Evolutionary conservation across 2,113 vertebrate species (phyloP).

Genomic region (Theristicus caerulescens): DNA sequence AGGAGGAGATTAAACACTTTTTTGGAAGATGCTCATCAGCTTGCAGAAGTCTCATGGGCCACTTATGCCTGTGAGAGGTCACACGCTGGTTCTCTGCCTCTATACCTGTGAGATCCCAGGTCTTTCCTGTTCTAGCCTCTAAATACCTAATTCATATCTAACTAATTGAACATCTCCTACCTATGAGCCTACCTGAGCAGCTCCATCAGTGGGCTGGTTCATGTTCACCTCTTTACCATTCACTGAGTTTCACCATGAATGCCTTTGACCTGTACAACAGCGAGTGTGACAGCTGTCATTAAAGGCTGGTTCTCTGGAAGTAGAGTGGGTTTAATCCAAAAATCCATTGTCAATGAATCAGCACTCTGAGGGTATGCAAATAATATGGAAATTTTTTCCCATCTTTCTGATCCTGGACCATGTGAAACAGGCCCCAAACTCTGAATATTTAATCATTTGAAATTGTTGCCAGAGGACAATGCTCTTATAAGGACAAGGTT

Average conservation of each 20-base stretch:
- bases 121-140: not conserved
- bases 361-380: not conserved
- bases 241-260: not conserved
- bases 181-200: not conserved
- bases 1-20: not conserved
- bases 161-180: not conserved
- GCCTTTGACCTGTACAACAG: not conserved
- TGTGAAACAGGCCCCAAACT: not conserved
- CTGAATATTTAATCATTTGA: not conserved
- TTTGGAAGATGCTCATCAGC: not conserved
- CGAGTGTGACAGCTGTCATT: not conserved
- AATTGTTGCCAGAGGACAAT: not conserved
- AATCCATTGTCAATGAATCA: not conserved
- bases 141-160: not conserved
- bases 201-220: not conserved
- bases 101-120: not conserved
- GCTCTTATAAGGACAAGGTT: not conserved
- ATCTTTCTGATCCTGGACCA: not conserved
- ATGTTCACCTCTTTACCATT: rapidly evolving
- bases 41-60: not conserved
- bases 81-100: not conserved
- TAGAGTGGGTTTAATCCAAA: not conserved
- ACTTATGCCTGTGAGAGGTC: not conserved
- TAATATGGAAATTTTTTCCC: not conserved
- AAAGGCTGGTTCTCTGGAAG: not conserved